phyloP scores from a whole-genome alignment of 2,888 invertebrate species.

The Ephialtes manifestator region DNA sequence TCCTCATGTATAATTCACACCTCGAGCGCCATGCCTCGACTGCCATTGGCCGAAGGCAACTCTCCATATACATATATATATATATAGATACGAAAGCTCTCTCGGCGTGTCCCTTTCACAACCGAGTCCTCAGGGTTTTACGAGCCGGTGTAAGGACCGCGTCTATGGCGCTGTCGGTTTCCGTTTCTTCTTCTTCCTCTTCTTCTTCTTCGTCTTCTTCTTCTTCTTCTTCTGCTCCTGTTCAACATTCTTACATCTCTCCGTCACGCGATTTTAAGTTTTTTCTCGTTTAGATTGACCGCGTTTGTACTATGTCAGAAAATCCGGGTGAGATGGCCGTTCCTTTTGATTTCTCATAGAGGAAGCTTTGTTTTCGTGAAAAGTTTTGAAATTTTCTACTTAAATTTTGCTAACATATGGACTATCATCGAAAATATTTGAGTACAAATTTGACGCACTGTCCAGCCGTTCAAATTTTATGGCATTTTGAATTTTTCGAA shows the following conservation, averaged over 20 bases:
- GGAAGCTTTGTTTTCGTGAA: no score
- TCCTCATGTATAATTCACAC: slow-evolving; percentile 86
- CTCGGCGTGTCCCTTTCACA: slow-evolving; percentile 56
- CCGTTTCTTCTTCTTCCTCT: slow-evolving; percentile 25
- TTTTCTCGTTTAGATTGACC: no score
- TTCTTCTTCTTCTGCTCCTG: slow-evolving; percentile 9
- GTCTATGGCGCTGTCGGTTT: slow-evolving; percentile 53
- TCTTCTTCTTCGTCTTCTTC: not conserved
- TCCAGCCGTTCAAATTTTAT: no score
- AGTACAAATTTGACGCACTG: no score
- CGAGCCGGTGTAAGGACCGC: slow-evolving; percentile 48
- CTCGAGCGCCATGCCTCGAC: slow-evolving; percentile 84
- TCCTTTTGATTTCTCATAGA: no score
- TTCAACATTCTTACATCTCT: not conserved
- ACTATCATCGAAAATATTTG: no score
- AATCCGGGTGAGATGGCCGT: no score
- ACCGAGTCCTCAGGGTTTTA: slow-evolving; percentile 71
- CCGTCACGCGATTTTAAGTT: no score
- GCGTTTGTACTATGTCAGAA: no score
- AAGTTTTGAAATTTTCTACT: no score
- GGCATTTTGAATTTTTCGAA: no score
- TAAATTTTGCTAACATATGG: no score
- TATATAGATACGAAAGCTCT: slow-evolving; percentile 41
- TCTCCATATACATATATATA: slow-evolving; percentile 58
- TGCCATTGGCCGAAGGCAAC: slow-evolving; percentile 82